Conservation (phyloP, 2,888 invertebrate genomes). For the Drosophila koepferae region DNA sequence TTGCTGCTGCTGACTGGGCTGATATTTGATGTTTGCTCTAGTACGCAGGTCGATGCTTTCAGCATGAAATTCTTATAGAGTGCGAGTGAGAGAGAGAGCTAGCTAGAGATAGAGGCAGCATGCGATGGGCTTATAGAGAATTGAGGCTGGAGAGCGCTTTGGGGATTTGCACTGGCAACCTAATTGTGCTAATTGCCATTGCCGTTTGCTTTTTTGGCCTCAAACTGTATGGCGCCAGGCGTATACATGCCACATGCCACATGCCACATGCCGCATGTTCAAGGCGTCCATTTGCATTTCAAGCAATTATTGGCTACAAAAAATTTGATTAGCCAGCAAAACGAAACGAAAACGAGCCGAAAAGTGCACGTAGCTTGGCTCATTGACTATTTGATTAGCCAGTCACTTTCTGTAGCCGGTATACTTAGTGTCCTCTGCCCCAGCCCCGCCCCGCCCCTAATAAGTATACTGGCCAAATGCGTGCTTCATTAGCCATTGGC, state of each 20-base stretch:
- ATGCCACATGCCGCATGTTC: conserved; percentile 37
- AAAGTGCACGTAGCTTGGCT: conserved; percentile 52
- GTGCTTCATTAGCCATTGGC: conserved; percentile 49
- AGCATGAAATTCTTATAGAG: conserved; percentile 71
- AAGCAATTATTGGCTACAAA: conserved; percentile 74
- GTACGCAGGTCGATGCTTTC: conserved; percentile 64
- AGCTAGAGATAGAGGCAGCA: background rate
- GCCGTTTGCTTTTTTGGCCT: conserved; percentile 63
- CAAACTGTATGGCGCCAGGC: conserved; percentile 31
- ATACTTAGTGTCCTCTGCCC: background rate
- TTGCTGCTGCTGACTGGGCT: conserved; percentile 31
- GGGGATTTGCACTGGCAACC: conserved; percentile 81
- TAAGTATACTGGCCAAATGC: conserved; percentile 19
- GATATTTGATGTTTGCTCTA: conserved; percentile 61
- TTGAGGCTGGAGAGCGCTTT: conserved; percentile 66
- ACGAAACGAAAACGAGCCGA: conserved; percentile 39
- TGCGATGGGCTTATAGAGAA: conserved; percentile 4
- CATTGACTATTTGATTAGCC: conserved; percentile 67
- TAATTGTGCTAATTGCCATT: conserved; percentile 82
- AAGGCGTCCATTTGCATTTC: conserved; percentile 78
- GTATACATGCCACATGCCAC: background rate
- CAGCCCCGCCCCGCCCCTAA: background rate
- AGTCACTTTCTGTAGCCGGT: conserved; percentile 15
- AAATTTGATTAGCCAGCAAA: conserved; percentile 69
- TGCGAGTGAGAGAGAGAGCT: background rate